Evolutionary conservation across 2,888 invertebrate genomes (phyloP).

Genomic region (Aelia acuminata): DNA sequence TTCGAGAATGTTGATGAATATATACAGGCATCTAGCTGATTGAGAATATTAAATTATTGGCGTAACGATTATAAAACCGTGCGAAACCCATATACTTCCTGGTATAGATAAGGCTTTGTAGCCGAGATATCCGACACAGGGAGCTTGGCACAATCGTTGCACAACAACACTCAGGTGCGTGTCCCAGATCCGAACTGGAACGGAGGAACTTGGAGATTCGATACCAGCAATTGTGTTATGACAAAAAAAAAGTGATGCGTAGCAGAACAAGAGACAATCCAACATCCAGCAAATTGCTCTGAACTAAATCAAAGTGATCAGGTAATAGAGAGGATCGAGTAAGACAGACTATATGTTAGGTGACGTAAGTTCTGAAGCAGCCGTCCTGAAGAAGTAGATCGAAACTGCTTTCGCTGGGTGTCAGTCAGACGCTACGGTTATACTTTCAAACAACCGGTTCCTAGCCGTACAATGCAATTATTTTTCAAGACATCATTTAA

Average conservation of each 20-base stretch:
- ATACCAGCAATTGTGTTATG: background rate
- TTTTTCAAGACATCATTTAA: no score
- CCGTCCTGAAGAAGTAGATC: background rate
- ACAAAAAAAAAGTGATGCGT: background rate
- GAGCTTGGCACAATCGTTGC: background rate
- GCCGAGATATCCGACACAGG: background rate
- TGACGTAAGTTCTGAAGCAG: conserved; percentile 7
- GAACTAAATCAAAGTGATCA: background rate
- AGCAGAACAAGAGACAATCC: background rate
- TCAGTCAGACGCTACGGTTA: background rate
- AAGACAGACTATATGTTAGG: background rate
- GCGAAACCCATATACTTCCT: background rate
- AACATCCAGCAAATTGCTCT: background rate
- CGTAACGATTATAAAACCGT: conserved; percentile 5
- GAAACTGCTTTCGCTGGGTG: background rate
- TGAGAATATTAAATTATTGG: background rate
- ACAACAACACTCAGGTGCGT: conserved; percentile 24
- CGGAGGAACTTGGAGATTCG: background rate
- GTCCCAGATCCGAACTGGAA: background rate
- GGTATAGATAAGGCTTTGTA: conserved; percentile 5
- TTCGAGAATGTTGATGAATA: background rate
- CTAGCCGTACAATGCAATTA: background rate
- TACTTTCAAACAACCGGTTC: background rate
- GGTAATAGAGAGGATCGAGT: background rate
- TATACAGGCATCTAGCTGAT: background rate